phyloP scores from a whole-genome alignment of 2,113 vertebrate genomes.

The Orientallactaga bullata region DNA sequence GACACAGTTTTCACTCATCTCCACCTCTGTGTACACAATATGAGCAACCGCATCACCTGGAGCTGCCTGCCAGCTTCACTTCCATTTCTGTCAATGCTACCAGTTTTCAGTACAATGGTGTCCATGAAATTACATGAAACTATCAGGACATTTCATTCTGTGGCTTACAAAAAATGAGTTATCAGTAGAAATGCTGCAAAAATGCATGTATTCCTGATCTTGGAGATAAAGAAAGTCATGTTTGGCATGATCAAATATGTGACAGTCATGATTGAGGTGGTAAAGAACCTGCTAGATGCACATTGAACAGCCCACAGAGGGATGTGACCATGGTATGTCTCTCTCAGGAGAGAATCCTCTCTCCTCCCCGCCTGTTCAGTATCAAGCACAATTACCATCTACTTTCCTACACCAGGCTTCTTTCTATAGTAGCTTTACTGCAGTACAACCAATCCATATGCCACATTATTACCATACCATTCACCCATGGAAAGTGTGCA shows the following conservation, averaged over 20 bases:
- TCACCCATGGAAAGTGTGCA: not conserved
- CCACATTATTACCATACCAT: too few species aligned
- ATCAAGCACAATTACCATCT: not conserved
- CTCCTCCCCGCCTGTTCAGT: too few species aligned
- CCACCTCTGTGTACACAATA: not conserved
- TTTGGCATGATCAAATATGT: not conserved
- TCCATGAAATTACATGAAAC: not conserved
- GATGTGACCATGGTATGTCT: not conserved
- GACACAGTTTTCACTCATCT: not conserved
- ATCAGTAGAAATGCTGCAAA: not conserved
- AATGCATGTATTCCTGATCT: not conserved
- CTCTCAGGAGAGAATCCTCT: not conserved
- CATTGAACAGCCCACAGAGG: accelerated
- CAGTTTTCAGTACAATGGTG: not conserved
- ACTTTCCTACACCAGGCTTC: not conserved
- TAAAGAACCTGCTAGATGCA: too few species aligned
- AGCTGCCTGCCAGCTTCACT: not conserved
- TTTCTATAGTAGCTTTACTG: not conserved
- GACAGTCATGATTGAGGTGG: not conserved
- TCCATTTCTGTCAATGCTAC: not conserved
- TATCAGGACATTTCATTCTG: not conserved
- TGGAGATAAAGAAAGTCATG: not conserved
- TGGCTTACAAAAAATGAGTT: not conserved
- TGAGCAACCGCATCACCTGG: accelerated
- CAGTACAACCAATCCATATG: not conserved